Conservation (phyloP, 1,140 invertebrate genomes). For the Heliconius melpomene region DNA sequence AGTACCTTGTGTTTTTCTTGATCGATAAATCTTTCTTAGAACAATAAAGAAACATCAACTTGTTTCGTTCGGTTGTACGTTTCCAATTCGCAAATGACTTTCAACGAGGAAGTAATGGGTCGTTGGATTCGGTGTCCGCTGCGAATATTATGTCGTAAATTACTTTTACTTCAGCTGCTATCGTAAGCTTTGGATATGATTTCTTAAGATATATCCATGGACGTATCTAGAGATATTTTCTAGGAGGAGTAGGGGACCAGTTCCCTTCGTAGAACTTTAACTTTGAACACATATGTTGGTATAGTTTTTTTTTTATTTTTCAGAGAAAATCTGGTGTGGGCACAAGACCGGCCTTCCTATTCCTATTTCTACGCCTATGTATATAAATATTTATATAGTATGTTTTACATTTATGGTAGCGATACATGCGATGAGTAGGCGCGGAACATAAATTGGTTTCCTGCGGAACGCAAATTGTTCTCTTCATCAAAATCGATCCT, state of each 20-base stretch:
- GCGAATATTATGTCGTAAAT: slow-evolving; percentile 22
- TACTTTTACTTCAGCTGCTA: neutral
- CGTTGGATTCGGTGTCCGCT: slow-evolving; percentile 49
- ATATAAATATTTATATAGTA: too few relatives aligned
- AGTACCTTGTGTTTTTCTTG: neutral
- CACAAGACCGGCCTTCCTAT: too few relatives aligned
- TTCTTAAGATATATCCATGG: neutral
- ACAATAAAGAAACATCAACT: slow-evolving; percentile 6
- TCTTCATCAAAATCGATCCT: slow-evolving; percentile 42
- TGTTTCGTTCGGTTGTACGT: slow-evolving; percentile 13
- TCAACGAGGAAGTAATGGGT: slow-evolving; percentile 57
- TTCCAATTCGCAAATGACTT: slow-evolving; percentile 38
- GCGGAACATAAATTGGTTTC: slow-evolving; percentile 61
- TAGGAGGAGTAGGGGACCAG: too few relatives aligned
- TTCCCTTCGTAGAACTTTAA: too few relatives aligned
- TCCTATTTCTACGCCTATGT: too few relatives aligned
- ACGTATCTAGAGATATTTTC: too few relatives aligned
- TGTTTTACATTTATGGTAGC: neutral
- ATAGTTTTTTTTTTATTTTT: too few relatives aligned
- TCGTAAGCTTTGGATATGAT: neutral
- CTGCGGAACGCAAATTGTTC: slow-evolving; percentile 61
- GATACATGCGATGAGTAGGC: slow-evolving; percentile 23
- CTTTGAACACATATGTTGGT: too few relatives aligned
- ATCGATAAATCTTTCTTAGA: neutral
- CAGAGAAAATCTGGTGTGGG: too few relatives aligned